Evolutionary conservation across 2,113 vertebrate species (phyloP).

Genomic region (Gymnobelideus leadbeateri): DNA sequence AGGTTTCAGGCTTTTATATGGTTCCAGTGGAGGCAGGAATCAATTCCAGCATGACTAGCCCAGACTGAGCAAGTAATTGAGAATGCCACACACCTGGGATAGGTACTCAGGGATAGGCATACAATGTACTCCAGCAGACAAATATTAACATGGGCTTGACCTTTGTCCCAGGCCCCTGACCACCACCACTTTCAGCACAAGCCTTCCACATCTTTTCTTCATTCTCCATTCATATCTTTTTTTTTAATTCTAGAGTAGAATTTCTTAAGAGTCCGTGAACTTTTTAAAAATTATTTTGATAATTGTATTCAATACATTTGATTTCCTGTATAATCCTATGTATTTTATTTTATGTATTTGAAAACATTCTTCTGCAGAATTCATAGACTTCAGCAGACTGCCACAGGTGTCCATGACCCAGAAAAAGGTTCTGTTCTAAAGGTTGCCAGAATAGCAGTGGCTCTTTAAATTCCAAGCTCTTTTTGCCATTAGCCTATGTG

Average conservation of each 20-base stretch:
- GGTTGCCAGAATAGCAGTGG: background rate
- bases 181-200: background rate
- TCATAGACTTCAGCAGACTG: background rate
- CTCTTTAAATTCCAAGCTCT: background rate
- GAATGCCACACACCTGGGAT: background rate
- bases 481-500: background rate
- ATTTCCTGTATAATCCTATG: background rate
- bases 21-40: background rate
- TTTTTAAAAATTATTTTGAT: background rate
- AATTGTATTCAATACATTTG: background rate
- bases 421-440: background rate
- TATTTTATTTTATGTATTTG: background rate
- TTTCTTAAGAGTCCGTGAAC: background rate
- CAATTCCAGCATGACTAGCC: background rate
- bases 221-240: background rate
- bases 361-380: background rate
- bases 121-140: background rate
- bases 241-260: background rate
- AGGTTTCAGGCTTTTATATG: background rate
- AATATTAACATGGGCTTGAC: background rate
- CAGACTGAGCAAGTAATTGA: background rate
- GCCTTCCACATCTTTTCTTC: background rate
- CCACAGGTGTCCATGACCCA: background rate
- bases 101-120: background rate
- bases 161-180: background rate